Evolutionary conservation across 2,113 vertebrate species (phyloP), one percentile per base, ranked within the genome.

Genomic region (Casuarius casuarius): DNA sequence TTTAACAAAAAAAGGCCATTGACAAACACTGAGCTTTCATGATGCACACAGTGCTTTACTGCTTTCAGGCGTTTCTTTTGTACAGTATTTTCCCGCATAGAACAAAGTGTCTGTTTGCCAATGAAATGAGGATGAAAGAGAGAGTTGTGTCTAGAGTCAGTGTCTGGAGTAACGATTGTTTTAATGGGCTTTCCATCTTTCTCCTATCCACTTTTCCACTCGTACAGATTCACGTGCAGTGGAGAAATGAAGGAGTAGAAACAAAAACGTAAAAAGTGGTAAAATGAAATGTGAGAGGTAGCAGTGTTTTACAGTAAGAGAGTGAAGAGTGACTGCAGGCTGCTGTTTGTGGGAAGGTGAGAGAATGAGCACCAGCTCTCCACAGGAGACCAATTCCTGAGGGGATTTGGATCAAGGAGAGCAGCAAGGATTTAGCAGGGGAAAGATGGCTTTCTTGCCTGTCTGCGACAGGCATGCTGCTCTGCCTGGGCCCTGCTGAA

Each of bases 31-130:
- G 68, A 75, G 74, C 63, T 94, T 90, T 48, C 7, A n/a, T 86
- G 75, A 71, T 82, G 40, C 28, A 59, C 9, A 5, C n/a, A 66
- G 71, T 73, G 35, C 51, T 93, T 85, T 61, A 23, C 51, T 40
- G 46, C 83, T 94, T 89, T 93, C 79, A 92, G 48, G 29, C 48
- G 1, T 92, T 93, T 78, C 44, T 84, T 90, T 90, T 93, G 76
- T 90, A 21, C 35, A 42, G 12, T 72, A 23, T 65, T 92, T 91
- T 92, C 88, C 82, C 68, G 86, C 82, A 72, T n/a, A 58, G 44
- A 96, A 93, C 59, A 65, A 90, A 78, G 65, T 84, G 42, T 63
- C 5, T 2, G 46, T 92, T 90, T 93, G 31, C 79, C 35, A 78
- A 2, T 59, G 51, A 80, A 54, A 81, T 59, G 59, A 74, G 42